These are phyloP conservation scores for Lytechinus pictus DNA, from an alignment of 35 echinoderm and acorn worm genomes.

Conservation along the genomic window DNA sequence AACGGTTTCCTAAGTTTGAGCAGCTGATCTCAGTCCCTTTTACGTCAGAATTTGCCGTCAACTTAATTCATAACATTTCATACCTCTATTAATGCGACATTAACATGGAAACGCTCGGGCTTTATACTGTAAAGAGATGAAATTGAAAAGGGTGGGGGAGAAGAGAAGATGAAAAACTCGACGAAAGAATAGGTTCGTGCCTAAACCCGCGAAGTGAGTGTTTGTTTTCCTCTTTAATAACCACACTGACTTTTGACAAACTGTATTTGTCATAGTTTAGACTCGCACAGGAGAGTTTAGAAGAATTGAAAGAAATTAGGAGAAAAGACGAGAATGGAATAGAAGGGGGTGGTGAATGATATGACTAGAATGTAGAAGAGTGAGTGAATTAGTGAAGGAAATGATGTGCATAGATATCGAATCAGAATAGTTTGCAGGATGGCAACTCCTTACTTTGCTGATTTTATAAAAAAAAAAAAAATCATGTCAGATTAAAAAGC, in stretches of 20 bases:
- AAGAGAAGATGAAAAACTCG: background rate
- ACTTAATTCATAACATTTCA: conserved; percentile 41
- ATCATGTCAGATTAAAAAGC: too few relatives aligned
- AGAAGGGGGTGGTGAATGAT: background rate
- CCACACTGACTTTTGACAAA: conserved; percentile 35
- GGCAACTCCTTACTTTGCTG: background rate
- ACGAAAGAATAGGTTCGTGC: conserved; percentile 42
- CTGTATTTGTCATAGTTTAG: conserved; percentile 25
- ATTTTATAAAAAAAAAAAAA: background rate
- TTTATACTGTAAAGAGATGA: background rate
- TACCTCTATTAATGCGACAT: conserved; percentile 31
- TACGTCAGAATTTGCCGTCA: conserved; percentile 22
- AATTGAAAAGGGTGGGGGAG: background rate
- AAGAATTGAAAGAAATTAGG: background rate
- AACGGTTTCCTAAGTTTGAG: conserved; percentile 14
- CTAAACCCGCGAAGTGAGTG: conserved; percentile 6
- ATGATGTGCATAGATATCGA: background rate
- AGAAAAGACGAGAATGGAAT: background rate
- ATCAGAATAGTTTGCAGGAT: background rate
- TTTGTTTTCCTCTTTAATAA: conserved; percentile 43
- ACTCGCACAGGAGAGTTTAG: background rate
- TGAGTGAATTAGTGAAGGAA: background rate
- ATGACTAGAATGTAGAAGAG: background rate
- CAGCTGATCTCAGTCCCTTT: conserved; percentile 34
- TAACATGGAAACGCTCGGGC: conserved; percentile 38